Conservation (phyloP, 2,888 invertebrate genomes). For the Elgonia sp. region DNA sequence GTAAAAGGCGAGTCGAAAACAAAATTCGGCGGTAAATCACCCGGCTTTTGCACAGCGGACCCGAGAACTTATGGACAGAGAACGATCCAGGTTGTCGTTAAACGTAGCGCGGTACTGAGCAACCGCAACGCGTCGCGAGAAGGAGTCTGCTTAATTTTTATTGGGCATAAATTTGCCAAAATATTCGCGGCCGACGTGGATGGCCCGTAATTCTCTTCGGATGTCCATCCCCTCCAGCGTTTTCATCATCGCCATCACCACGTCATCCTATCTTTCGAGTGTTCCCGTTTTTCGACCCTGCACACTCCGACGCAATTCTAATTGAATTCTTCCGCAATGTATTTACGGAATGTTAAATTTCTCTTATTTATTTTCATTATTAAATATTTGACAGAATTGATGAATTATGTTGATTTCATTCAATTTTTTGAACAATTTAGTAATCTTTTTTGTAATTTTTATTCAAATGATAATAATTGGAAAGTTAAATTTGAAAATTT, state of each 20-base stretch:
- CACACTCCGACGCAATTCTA: slow-evolving; percentile 7
- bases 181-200: slow-evolving; percentile 86
- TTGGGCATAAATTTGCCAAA: slow-evolving; percentile 87
- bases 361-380: too few relatives aligned
- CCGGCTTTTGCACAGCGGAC: slow-evolving; percentile 66
- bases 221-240: slow-evolving; percentile 69
- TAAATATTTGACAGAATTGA: too few relatives aligned
- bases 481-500: too few relatives aligned
- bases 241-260: slow-evolving; percentile 69
- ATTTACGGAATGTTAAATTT: too few relatives aligned
- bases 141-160: slow-evolving; percentile 87
- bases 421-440: too few relatives aligned
- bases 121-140: slow-evolving; percentile 79
- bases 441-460: too few relatives aligned
- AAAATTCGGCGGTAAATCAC: slow-evolving; percentile 86
- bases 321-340: too few relatives aligned
- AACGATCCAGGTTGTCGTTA: slow-evolving; percentile 75
- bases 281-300: slow-evolving; percentile 14
- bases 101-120: slow-evolving; percentile 75
- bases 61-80: slow-evolving; percentile 66
- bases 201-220: slow-evolving; percentile 80
- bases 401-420: too few relatives aligned
- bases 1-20: slow-evolving; percentile 80
- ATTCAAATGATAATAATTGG: too few relatives aligned
- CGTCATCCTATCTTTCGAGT: slow-evolving; percentile 25